A percentile compares a stretch with the other conserved stretches of the same genome.
phyloP scores from a whole-genome alignment of 1,140 invertebrate species.

The Panonychus citri region DNA sequence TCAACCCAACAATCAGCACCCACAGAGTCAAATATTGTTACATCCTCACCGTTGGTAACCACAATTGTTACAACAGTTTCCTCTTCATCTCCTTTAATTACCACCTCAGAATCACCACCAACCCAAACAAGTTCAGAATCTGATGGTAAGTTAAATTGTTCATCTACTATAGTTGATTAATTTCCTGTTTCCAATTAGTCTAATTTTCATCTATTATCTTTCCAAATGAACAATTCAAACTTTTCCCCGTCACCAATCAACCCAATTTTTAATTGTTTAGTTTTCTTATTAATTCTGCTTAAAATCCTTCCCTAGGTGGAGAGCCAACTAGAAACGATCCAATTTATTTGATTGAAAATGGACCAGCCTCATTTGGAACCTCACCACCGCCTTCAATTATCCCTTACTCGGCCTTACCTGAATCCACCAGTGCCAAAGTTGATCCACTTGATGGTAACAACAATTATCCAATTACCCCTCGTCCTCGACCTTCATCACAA shows the following conservation, averaged over 20 bases:
- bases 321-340: no score
- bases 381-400: neutral
- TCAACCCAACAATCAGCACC: neutral
- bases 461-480: neutral
- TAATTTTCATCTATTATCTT: no score
- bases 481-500: neutral
- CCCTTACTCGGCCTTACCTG: neutral
- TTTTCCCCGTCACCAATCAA: no score
- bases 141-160: neutral
- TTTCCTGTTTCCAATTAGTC: no score
- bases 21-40: slow-evolving; percentile 1
- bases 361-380: neutral
- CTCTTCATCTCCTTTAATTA: slow-evolving; percentile 1
- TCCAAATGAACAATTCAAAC: no score
- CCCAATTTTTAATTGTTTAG: no score
- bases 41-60: slow-evolving; percentile 5
- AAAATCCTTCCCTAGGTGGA: no score
- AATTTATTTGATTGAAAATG: no score
- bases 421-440: neutral
- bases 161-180: no score
- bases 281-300: no score
- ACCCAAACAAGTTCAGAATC: neutral
- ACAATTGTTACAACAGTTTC: neutral
- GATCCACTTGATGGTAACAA: neutral
- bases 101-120: slow-evolving; percentile 2